These are phyloP conservation scores for Hydrocynus forskahlii DNA, from an alignment of 2,797 vertebrate species.

Conservation along the genomic window DNA sequence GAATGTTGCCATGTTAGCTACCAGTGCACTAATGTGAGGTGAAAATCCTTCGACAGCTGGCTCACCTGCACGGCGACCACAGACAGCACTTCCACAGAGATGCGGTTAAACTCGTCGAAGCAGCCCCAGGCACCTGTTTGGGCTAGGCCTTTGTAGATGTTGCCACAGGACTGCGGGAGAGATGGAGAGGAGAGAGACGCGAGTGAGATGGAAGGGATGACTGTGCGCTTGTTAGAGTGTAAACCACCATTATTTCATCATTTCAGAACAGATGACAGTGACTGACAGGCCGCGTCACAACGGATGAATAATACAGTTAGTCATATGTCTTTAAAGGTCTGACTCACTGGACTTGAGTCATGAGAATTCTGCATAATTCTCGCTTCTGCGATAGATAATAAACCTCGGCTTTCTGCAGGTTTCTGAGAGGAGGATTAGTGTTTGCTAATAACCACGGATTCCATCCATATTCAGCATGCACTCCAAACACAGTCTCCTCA, in stretches of 20 bases:
- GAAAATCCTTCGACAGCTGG: slow-evolving; percentile 14
- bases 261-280: slow-evolving; percentile 16
- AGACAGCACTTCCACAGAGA: slow-evolving; percentile 95
- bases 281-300: slow-evolving; percentile 7
- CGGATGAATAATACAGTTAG: slow-evolving; percentile 15
- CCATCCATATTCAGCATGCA: slow-evolving; percentile 15
- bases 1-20: background rate
- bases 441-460: slow-evolving; percentile 31
- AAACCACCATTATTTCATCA: background rate
- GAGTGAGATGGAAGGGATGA: background rate
- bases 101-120: slow-evolving; percentile 97
- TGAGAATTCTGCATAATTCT: slow-evolving; percentile 31
- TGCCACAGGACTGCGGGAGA: slow-evolving; percentile 89
- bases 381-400: slow-evolving; percentile 1
- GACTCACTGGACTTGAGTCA: slow-evolving; percentile 40
- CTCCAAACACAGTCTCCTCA: slow-evolving; percentile 12
- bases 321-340: slow-evolving; percentile 2
- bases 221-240: slow-evolving; percentile 2
- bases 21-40: background rate
- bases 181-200: slow-evolving; percentile 41
- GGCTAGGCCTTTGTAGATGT: slow-evolving; percentile 97
- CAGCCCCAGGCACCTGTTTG: slow-evolving; percentile 98
- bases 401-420: background rate
- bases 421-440: slow-evolving; percentile 13
- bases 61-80: slow-evolving; percentile 96